phyloP scores from a whole-genome alignment of 2,113 vertebrate species.

The Eupsittula cactorum region DNA sequence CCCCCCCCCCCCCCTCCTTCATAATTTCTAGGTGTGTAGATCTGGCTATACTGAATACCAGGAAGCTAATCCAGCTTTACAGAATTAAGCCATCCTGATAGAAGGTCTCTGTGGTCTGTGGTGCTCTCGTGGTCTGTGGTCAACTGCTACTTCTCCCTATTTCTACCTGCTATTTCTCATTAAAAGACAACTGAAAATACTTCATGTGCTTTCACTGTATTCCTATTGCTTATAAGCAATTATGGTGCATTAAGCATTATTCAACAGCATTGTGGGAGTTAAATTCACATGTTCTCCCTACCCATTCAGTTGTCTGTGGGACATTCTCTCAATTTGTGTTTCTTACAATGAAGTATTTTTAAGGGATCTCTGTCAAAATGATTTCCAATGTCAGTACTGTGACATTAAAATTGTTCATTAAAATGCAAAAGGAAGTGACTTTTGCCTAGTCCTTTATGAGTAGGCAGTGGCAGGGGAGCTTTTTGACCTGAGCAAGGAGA shows the following conservation, averaged over 20 bases:
- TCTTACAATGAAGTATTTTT: neutral
- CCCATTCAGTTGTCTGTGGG: neutral
- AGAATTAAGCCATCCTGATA: neutral
- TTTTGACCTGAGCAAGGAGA: neutral
- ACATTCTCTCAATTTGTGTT: neutral
- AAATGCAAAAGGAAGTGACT: neutral
- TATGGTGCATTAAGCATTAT: neutral
- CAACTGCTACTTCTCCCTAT: neutral
- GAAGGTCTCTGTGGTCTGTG: neutral
- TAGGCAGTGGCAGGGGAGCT: neutral
- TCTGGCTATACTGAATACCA: neutral
- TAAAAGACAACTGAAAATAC: neutral
- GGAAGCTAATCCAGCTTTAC: neutral
- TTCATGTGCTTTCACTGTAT: neutral
- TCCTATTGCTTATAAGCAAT: neutral
- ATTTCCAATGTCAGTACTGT: neutral
- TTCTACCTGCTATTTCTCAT: conserved; percentile 15
- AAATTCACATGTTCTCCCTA: neutral
- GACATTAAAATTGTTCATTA: neutral
- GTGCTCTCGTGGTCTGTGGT: neutral
- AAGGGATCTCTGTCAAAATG: neutral
- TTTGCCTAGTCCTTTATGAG: neutral
- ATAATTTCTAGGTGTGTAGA: neutral
- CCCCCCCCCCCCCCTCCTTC: too few species aligned
- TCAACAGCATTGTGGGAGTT: neutral